Evolutionary conservation across 2,888 invertebrate species (phyloP).

Genomic region (Acanthococcus lagerstroemiae): DNA sequence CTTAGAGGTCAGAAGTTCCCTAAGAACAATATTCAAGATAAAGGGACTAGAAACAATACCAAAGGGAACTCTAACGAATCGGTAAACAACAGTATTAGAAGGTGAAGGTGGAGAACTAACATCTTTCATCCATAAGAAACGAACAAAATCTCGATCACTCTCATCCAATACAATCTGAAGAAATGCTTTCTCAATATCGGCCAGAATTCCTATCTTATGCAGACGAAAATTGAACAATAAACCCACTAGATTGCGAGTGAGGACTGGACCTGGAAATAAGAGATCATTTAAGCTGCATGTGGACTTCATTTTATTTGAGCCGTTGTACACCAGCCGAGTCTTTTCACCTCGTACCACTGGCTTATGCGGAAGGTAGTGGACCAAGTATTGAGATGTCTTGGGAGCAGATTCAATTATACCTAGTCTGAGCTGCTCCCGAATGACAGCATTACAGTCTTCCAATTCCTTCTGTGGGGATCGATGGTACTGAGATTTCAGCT

Average conservation of each 20-base stretch:
- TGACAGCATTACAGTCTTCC: too few relatives aligned
- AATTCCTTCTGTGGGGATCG: too few relatives aligned
- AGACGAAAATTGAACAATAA: background rate
- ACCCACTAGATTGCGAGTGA: background rate
- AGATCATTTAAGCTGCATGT: background rate
- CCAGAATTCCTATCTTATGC: background rate
- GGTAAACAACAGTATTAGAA: background rate
- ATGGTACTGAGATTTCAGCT: background rate
- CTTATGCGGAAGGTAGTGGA: background rate
- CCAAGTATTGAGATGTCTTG: too few relatives aligned
- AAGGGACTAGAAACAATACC: background rate
- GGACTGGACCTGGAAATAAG: background rate
- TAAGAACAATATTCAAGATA: background rate
- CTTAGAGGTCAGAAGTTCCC: background rate
- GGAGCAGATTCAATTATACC: too few relatives aligned
- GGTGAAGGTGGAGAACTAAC: background rate
- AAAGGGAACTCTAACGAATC: background rate
- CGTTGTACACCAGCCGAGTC: background rate
- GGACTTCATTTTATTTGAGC: background rate
- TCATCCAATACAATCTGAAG: background rate
- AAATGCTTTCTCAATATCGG: conserved; percentile 5
- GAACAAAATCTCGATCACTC: background rate
- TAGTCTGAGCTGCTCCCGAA: too few relatives aligned
- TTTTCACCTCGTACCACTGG: background rate
- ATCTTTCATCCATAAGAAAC: background rate